Conservation (phyloP, 2,888 invertebrate species). For the Osmoderma eremita region DNA sequence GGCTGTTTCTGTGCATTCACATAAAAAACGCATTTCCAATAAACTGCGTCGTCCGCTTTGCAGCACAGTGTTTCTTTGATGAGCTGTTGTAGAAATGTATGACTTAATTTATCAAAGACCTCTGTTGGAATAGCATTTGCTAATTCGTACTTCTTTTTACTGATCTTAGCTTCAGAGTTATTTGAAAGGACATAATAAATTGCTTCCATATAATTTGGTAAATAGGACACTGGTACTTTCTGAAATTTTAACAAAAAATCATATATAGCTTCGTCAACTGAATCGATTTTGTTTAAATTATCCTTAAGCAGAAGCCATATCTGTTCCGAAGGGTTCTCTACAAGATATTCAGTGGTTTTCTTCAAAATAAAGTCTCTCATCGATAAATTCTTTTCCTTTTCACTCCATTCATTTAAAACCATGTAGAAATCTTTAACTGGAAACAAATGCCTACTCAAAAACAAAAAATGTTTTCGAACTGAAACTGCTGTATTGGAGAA, state of each 20-base stretch:
- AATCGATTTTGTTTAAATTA: conserved; percentile 19
- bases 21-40: conserved; percentile 24
- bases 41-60: neutral
- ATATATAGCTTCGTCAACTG: conserved; percentile 17
- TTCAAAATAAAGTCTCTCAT: conserved; percentile 27
- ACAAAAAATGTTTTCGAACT: conserved; percentile 15
- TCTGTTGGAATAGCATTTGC: conserved; percentile 2
- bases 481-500: conserved; percentile 19
- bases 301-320: conserved; percentile 11
- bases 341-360: conserved; percentile 22
- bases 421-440: conserved; percentile 4
- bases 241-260: conserved; percentile 24
- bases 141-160: conserved; percentile 6
- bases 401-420: conserved; percentile 19
- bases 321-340: conserved; percentile 5
- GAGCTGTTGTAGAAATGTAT: conserved; percentile 18
- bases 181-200: conserved; percentile 8
- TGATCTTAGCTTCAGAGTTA: conserved; percentile 9
- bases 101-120: conserved; percentile 9
- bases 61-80: conserved; percentile 12
- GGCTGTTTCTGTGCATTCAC: neutral
- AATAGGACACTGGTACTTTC: conserved; percentile 7
- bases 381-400: conserved; percentile 23
- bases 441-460: conserved; percentile 16
- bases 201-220: conserved; percentile 24